Base-by-base conservation (phyloP, 2,888 invertebrate species). In the Thymelicus lineola region DNA sequence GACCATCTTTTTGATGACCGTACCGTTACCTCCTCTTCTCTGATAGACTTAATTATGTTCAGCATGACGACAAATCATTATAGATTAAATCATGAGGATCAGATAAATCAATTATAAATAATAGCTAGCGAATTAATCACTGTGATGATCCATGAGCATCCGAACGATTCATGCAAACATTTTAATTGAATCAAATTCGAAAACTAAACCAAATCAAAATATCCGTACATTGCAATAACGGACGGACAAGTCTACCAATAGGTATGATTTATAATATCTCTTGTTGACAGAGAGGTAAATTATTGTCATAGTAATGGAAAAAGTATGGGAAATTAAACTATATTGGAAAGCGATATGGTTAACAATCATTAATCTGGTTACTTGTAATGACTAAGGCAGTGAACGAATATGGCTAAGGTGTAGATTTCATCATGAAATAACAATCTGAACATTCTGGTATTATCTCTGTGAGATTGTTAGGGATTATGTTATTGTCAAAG, bases 251-350 rank as follows among this genome's bases (percentile, higher is more conserved):
- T 50, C 50, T 63, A 50, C 50, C 28, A 4, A 50, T 50, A n/a
- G n/a, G n/a, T n/a, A 50, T 17, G 45, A 62, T 48, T 46, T 63
- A 36, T 63, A 50, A 50, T 63, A 63, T 46, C 10, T 63, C 36
- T 15, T 17, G 50, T 17, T 15, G 62, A 63, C 62, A 63, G 36
- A 63, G 36, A 15, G 15, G 36, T 50, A 50, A 63, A 50, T 63
- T 63, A 63, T 15, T 63, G 36, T 35, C 3, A n/a, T 9, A 6
- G n/a, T 15, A n/a, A 35, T 35, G n/a, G n/a, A n/a, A n/a, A n/a
- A n/a, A n/a, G 28, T 35, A 12, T 7, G n/a, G n/a, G 9, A 28
- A 14, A 42, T n/a, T 28, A 5, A 46, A 48, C n/a, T 35, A n/a
- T 61, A 46, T 14, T 61, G 7, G 7, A 9, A n/a, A 14, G 61